phyloP scores from a whole-genome alignment of 2,113 vertebrate species.

The Sterrhoptilus dennistouni region DNA sequence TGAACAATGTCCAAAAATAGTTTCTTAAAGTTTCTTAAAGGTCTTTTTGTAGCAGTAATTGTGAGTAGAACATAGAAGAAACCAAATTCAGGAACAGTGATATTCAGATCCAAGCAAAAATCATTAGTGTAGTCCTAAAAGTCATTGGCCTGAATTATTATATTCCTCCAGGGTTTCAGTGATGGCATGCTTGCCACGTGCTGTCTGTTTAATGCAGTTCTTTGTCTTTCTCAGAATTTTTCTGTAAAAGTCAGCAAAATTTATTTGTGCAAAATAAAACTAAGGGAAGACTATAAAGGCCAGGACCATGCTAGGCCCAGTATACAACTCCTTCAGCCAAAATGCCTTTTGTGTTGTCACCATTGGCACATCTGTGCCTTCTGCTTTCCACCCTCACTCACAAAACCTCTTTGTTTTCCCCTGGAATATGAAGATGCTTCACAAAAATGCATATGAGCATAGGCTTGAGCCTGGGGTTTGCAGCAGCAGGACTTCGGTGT shows the following conservation, averaged over 20 bases:
- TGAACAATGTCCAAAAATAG: neutral
- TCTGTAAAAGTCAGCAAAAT: neutral
- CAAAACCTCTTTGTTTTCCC: neutral
- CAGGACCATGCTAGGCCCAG: neutral
- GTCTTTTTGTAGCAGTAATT: neutral
- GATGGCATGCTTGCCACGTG: neutral
- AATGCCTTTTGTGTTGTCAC: neutral
- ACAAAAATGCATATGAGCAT: neutral
- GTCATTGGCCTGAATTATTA: constrained; percentile 40
- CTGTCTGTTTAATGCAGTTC: neutral
- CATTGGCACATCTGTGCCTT: neutral
- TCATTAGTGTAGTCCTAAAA: neutral
- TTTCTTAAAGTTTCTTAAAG: constrained; percentile 2
- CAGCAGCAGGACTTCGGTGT: neutral
- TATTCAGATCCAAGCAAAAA: constrained; percentile 44
- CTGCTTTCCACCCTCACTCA: neutral
- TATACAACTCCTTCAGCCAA: neutral
- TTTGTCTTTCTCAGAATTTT: neutral
- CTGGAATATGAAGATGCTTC: neutral
- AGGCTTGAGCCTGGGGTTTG: neutral
- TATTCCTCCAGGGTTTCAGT: neutral
- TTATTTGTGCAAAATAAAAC: neutral
- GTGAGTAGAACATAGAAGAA: neutral
- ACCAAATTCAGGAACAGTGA: neutral
- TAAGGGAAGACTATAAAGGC: neutral